These are phyloP conservation scores for Mycteria americana DNA, from an alignment of 2,797 vertebrate species.

Conservation along the genomic window DNA sequence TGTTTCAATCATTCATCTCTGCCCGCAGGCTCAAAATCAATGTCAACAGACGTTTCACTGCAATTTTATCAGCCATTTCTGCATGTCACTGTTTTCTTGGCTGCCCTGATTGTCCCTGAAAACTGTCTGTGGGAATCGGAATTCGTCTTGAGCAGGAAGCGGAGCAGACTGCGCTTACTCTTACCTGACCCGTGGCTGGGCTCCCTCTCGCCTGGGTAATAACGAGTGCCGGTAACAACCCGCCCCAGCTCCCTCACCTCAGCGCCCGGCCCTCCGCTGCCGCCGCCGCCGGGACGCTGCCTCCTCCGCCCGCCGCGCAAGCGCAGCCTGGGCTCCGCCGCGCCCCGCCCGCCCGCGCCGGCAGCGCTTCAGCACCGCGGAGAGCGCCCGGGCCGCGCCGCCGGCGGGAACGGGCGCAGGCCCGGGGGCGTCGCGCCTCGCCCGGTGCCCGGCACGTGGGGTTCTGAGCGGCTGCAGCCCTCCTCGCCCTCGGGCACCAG, in stretches of 20 bases:
- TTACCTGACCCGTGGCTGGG: rapidly evolving
- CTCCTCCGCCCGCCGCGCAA: too few relatives aligned
- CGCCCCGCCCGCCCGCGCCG: too few relatives aligned
- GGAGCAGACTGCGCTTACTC: rapidly evolving
- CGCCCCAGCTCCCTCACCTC: too few relatives aligned
- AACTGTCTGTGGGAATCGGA: not conserved
- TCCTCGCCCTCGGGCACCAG: not conserved
- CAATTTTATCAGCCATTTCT: constrained; percentile 92
- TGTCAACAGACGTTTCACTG: constrained; percentile 94
- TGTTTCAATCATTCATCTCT: constrained; percentile 97
- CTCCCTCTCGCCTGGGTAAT: not conserved
- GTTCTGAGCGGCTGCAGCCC: not conserved
- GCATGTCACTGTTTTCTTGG: constrained; percentile 76
- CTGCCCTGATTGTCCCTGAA: constrained; percentile 60
- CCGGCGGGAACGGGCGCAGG: too few relatives aligned
- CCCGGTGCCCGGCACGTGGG: not conserved
- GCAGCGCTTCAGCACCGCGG: not conserved
- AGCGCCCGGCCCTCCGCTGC: too few relatives aligned
- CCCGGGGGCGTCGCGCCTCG: too few relatives aligned
- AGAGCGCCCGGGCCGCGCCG: not conserved
- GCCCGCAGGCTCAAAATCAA: constrained; percentile 88
- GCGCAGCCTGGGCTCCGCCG: too few relatives aligned
- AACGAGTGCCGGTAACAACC: too few relatives aligned
- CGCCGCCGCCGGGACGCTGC: too few relatives aligned
- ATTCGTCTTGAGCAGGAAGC: not conserved